These are phyloP conservation scores for Limnephilus marmoratus DNA, from an alignment of 2,888 invertebrate species.

Conservation along the genomic window DNA sequence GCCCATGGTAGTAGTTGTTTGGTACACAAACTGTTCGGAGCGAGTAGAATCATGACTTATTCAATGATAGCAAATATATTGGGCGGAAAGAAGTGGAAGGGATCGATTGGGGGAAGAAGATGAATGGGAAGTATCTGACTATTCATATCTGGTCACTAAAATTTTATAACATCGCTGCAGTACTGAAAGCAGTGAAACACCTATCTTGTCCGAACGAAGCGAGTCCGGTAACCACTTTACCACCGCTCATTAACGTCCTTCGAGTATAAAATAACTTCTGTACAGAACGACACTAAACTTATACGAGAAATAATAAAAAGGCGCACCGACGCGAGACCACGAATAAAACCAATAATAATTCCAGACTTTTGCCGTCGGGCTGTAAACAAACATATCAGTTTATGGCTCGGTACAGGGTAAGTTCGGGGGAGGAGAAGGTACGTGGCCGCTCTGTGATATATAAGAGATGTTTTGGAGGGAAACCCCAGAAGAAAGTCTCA, in stretches of 20 bases:
- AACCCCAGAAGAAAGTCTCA: not conserved
- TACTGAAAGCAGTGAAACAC: too few relatives aligned
- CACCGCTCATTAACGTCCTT: not conserved
- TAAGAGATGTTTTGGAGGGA: not conserved
- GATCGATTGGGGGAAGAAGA: too few relatives aligned
- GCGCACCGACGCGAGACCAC: not conserved
- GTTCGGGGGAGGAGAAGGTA: not conserved
- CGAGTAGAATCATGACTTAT: too few relatives aligned
- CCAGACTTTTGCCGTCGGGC: not conserved
- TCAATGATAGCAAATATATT: too few relatives aligned
- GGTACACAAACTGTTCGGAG: too few relatives aligned
- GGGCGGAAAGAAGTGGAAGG: too few relatives aligned
- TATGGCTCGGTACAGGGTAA: not conserved
- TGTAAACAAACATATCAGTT: conserved; percentile 2
- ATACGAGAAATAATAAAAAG: conserved; percentile 2
- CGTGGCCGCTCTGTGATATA: not conserved
- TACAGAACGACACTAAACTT: not conserved
- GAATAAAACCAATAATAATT: not conserved
- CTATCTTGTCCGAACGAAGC: not conserved
- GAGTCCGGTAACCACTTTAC: not conserved
- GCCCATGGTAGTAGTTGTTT: too few relatives aligned
- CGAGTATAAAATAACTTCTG: not conserved
- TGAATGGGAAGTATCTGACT: not conserved
- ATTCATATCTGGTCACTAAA: not conserved
- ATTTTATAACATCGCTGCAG: not conserved